These are phyloP conservation scores for Corythornis madagascariensis DNA, from an alignment of 2,113 vertebrate species.

Conservation along the genomic window DNA sequence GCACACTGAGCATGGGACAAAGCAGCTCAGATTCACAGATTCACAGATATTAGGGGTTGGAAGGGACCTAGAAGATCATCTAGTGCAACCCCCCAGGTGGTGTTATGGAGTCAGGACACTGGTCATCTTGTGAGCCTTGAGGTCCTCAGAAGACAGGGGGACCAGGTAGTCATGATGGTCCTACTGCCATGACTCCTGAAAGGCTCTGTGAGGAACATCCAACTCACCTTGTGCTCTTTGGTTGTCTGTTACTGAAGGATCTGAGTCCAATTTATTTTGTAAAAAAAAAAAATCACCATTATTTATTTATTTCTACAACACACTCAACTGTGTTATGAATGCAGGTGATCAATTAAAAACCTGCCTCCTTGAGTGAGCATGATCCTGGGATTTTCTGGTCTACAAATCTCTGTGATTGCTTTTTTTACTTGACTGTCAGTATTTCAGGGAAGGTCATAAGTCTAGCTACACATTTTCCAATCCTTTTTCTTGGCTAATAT, in stretches of 20 bases:
- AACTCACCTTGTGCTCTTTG: background rate
- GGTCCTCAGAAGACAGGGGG: background rate
- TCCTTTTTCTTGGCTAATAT: background rate
- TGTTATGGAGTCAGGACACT: background rate
- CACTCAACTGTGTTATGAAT: background rate
- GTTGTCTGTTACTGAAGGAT: background rate
- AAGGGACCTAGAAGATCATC: no score
- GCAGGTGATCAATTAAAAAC: slow-evolving; percentile 27
- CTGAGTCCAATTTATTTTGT: background rate
- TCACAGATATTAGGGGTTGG: no score
- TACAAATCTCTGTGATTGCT: slow-evolving; percentile 12
- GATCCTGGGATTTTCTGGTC: slow-evolving; percentile 56
- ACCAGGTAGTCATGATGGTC: background rate
- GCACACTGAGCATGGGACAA: background rate
- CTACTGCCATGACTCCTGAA: background rate
- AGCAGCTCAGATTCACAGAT: no score
- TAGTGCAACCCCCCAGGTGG: no score
- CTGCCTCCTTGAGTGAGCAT: slow-evolving; percentile 1
- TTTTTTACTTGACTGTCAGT: slow-evolving; percentile 8
- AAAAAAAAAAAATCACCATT: no score
- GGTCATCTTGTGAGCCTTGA: fast-evolving
- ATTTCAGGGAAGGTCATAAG: background rate
- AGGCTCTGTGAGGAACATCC: background rate
- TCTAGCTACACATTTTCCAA: background rate
- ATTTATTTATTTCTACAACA: background rate